Evolutionary conservation across 2,888 invertebrate genomes (phyloP), one percentile per base, ranked within the genome.

Genomic region (Polydrusus cervinus): DNA sequence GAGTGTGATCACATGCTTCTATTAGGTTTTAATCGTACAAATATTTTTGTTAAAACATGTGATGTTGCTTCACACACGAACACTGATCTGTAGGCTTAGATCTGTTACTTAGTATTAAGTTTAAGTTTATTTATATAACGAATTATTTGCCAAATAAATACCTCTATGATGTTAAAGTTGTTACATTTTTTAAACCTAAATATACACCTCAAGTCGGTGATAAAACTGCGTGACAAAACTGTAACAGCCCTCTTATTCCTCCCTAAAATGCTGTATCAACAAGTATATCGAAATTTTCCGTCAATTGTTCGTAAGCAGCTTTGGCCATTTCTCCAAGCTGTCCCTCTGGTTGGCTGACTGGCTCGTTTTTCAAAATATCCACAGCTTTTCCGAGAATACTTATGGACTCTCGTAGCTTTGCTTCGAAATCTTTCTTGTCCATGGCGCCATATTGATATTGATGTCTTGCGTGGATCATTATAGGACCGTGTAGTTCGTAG

Each of bases 401-500:
- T 0, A 92, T 88, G 0, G 93, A 93, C 80, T 93, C 91, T 68
- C 90, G 89, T 74, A 95, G 87, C 79, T 90, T 90, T 1, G 89
- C 89, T 78, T 92, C 92, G 6, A 95, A 85, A 72, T 90, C 89
- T 0, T 90, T 89, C 49, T 90, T 89, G 34, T 89, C 89, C 14
- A 93, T 90, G 0, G 89, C 85, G 0, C 90, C 91, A 0, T 89
- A 88, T 57, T 89, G 89, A 82, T 90, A 93, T 74, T 90, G 90
- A 79, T 89, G 92, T 79, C 92, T 91, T 0, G 94, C 93, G 77
- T 94, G 82, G 79, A 93, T 89, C 85, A 95, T 91, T 9, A 95
- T 83, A 0, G 95, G 94, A 0, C 93, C 93, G 83, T 96, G 95
- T 13, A 95, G 86, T 85, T 96, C 96, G 83, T 95, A 96, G 25